A percentile compares a stretch with the other conserved stretches of the same genome.
Evolutionary conservation across 2,113 vertebrate species (phyloP).

Genomic region (Vimba vimba): DNA sequence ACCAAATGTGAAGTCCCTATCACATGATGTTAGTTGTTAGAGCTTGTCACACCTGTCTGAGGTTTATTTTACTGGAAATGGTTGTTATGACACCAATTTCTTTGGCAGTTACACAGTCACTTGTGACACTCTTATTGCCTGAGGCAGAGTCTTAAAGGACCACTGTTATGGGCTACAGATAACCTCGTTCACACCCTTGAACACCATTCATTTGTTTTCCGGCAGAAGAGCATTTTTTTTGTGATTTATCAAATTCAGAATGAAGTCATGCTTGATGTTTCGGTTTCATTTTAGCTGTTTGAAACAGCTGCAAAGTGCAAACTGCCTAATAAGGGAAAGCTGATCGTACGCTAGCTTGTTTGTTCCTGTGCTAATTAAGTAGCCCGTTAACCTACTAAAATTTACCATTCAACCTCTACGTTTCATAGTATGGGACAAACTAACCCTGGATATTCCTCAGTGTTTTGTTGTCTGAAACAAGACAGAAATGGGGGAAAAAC

Average conservation of each 20-base stretch:
- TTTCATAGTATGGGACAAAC: background rate
- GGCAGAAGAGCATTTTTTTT: background rate
- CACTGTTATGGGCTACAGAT: background rate
- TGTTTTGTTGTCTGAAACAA: slow-evolving; percentile 40
- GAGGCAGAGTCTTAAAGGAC: slow-evolving; percentile 20
- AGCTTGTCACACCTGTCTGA: slow-evolving; percentile 12
- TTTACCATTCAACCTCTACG: background rate
- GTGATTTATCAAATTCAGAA: background rate
- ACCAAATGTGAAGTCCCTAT: slow-evolving; percentile 12
- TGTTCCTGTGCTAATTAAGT: slow-evolving; percentile 2
- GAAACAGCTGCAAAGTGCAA: background rate
- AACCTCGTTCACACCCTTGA: slow-evolving; percentile 14
- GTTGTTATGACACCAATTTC: background rate
- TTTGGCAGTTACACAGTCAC: background rate
- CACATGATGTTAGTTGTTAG: background rate
- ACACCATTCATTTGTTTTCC: background rate
- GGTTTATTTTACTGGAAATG: slow-evolving; percentile 5
- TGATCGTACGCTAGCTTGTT: background rate
- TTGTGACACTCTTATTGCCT: background rate
- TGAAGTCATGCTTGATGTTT: background rate
- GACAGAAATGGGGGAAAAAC: slow-evolving; percentile 11
- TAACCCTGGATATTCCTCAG: background rate
- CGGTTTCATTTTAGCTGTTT: background rate
- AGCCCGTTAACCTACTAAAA: background rate
- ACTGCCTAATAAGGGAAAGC: background rate